A percentile compares a stretch with the other conserved stretches of the same genome.
These are phyloP conservation scores for Drosophila flavopinicola DNA, from an alignment of 2,888 invertebrate species.

Conservation along the genomic window DNA sequence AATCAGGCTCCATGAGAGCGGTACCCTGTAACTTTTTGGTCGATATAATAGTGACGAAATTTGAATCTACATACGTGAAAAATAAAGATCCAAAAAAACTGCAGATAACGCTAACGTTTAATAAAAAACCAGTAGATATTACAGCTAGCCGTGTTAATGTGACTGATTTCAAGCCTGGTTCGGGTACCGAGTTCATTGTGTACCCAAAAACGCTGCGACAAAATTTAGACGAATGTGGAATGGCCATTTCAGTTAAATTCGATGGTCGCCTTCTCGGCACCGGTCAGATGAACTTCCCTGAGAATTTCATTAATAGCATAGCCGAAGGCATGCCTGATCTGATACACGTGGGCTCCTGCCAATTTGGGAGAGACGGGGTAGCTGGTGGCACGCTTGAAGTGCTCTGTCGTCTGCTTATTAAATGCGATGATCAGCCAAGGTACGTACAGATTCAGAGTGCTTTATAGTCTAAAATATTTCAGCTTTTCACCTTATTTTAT, in stretches of 20 bases:
- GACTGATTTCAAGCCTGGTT: slow-evolving; percentile 66
- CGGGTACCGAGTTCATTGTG: slow-evolving; percentile 59
- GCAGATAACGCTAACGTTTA: slow-evolving; percentile 59
- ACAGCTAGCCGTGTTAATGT: slow-evolving; percentile 73
- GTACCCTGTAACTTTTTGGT: slow-evolving; percentile 53
- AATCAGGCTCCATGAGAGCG: background rate
- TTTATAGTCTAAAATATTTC: too few relatives aligned
- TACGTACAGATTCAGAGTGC: slow-evolving; percentile 9
- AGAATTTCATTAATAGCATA: slow-evolving; percentile 54
- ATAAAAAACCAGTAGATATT: slow-evolving; percentile 53
- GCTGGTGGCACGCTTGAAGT: slow-evolving; percentile 58
- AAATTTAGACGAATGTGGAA: slow-evolving; percentile 57
- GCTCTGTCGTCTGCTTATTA: slow-evolving; percentile 59
- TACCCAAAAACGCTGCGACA: slow-evolving; percentile 56
- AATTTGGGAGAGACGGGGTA: slow-evolving; percentile 33
- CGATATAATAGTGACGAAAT: slow-evolving; percentile 62
- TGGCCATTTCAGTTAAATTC: slow-evolving; percentile 61
- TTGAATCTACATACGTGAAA: slow-evolving; percentile 38
- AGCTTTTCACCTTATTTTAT: background rate
- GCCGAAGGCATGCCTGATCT: slow-evolving; percentile 47
- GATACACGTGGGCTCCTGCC: slow-evolving; percentile 50
- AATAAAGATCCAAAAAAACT: slow-evolving; percentile 52
- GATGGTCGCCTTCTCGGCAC: slow-evolving; percentile 51
- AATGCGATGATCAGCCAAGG: slow-evolving; percentile 41
- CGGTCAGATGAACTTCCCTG: slow-evolving; percentile 63